Evolutionary conservation across 1,140 invertebrate species (phyloP).

Genomic region (Drosophila murphyi): DNA sequence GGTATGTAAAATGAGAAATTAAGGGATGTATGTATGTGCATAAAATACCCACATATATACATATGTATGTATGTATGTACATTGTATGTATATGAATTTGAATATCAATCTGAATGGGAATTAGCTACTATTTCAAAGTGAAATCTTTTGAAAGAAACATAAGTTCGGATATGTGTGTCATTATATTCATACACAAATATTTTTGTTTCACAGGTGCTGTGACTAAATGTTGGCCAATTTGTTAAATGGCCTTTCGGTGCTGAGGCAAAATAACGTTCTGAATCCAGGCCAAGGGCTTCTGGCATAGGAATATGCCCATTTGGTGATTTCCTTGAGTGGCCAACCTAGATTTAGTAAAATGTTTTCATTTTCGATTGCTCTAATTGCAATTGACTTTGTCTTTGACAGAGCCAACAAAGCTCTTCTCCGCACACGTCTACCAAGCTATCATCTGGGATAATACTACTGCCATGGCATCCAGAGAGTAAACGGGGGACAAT

Average conservation of each 20-base stretch:
- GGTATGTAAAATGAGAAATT: too few species aligned
- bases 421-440: not conserved
- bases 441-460: constrained; percentile 23
- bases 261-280: constrained; percentile 12
- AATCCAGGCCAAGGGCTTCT: constrained; percentile 27
- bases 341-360: constrained; percentile 22
- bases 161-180: too few species aligned
- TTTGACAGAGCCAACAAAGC: constrained; percentile 3
- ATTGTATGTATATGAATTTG: too few species aligned
- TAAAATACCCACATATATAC: not conserved
- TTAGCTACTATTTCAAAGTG: not conserved
- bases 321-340: constrained; percentile 14
- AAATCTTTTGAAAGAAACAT: not conserved
- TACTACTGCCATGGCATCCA: constrained; percentile 40
- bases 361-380: constrained; percentile 46
- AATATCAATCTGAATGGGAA: not conserved
- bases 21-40: not conserved
- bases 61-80: too few species aligned
- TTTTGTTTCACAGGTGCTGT: not conserved
- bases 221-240: constrained; percentile 36
- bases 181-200: not conserved
- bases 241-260: constrained; percentile 33
- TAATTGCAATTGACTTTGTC: constrained; percentile 50
- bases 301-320: constrained; percentile 27
- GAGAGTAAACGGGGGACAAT: constrained; percentile 16